These are phyloP conservation scores for Cercopithecus diana DNA, from an alignment of 2,797 vertebrate genomes.

Conservation along the genomic window DNA sequence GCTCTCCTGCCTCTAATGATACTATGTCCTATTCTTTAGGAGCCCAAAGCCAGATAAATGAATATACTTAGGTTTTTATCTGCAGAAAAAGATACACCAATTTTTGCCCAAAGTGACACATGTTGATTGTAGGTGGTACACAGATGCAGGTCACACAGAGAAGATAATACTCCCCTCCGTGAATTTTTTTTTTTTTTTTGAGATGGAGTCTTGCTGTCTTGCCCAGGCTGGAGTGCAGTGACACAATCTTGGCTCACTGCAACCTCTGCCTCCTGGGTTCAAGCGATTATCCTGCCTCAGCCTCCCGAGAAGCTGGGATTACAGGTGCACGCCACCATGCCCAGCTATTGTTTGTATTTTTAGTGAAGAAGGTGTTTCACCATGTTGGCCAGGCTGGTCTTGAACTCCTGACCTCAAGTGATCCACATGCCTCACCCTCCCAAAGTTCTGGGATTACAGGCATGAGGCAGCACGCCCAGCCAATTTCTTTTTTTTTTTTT, in stretches of 20 bases:
- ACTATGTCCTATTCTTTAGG: not conserved
- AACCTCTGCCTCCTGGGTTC: not conserved
- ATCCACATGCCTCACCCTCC: not conserved
- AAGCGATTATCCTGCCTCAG: not conserved
- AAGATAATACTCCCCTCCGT: not conserved
- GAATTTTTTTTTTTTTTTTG: no score
- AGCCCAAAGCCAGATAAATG: not conserved
- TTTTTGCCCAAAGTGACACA: not conserved
- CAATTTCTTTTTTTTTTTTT: not conserved
- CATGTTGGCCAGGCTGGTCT: not conserved
- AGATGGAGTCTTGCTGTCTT: not conserved
- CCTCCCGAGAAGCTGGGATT: not conserved
- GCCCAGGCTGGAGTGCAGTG: not conserved
- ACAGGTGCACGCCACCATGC: fast-evolving
- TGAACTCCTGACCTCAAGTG: not conserved
- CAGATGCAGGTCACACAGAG: not conserved
- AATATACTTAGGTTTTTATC: not conserved
- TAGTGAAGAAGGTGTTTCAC: not conserved
- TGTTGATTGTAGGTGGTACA: not conserved
- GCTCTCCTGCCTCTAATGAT: not conserved
- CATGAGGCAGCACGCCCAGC: no score
- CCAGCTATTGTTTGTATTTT: not conserved
- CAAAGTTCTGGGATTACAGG: not conserved
- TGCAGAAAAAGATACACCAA: not conserved
- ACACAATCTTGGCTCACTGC: not conserved